phyloP scores from a whole-genome alignment of 2,888 invertebrate genomes.

The Noctua fimbriata region DNA sequence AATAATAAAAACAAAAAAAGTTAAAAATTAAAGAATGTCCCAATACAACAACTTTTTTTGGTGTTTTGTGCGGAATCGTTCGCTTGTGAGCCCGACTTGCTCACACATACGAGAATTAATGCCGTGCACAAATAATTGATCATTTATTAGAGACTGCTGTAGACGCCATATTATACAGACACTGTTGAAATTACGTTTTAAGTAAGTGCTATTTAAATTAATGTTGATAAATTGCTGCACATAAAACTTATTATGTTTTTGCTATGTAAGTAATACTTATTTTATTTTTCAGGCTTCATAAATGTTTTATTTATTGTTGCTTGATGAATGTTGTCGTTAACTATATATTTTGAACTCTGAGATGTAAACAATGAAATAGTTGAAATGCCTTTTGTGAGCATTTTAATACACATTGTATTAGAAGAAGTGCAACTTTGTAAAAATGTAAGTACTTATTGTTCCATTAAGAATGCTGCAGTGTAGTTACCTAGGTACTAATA shows the following conservation, averaged over 20 bases:
- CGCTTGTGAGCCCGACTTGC: background rate
- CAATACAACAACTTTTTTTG: background rate
- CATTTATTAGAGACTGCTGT: background rate
- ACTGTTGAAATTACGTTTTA: background rate
- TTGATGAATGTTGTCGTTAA: background rate
- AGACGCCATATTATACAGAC: background rate
- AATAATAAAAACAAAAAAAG: background rate
- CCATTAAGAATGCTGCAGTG: background rate
- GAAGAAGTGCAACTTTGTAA: background rate
- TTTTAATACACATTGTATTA: background rate
- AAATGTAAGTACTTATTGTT: background rate
- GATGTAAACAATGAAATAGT: background rate
- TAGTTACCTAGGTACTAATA: background rate
- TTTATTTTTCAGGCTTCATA: background rate
- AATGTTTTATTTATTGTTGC: background rate
- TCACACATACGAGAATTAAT: background rate
- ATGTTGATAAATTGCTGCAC: conserved; percentile 1
- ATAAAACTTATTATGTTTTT: background rate
- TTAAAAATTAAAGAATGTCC: background rate
- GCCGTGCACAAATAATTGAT: conserved; percentile 2
- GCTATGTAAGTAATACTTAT: background rate
- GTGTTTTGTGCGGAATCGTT: background rate
- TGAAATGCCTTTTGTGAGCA: background rate
- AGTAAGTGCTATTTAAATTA: background rate
- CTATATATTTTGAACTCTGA: background rate